Evolutionary conservation across 2,797 vertebrate species (phyloP).

Genomic region (Rhinogobio ventralis): DNA sequence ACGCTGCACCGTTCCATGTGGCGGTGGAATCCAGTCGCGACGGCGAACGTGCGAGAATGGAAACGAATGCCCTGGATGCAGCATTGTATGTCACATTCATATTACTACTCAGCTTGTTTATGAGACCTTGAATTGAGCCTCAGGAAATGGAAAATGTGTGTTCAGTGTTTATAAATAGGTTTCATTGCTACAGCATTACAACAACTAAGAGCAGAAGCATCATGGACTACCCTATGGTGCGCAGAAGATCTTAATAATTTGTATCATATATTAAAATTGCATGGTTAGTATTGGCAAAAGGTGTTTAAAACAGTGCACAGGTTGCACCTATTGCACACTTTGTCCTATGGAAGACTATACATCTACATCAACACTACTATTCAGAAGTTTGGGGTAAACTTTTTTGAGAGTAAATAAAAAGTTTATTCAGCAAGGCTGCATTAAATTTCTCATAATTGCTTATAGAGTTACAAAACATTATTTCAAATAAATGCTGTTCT

Average conservation of each 20-base stretch:
- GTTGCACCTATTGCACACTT: neutral
- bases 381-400: neutral
- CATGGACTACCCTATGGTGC: neutral
- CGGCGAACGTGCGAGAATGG: conserved; percentile 93
- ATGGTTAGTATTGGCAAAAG: neutral
- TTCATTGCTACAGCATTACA: conserved; percentile 24
- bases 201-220: neutral
- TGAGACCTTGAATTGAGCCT: neutral
- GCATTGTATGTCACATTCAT: conserved; percentile 78
- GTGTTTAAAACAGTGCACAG: neutral
- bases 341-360: neutral
- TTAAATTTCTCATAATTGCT: neutral
- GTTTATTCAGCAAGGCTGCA: neutral
- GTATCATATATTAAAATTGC: neutral
- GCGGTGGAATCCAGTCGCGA: conserved; percentile 93
- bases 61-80: conserved; percentile 93
- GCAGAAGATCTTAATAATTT: neutral
- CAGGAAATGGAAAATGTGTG: conserved; percentile 13
- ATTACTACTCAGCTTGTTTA: neutral
- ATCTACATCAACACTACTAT: neutral
- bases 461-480: neutral
- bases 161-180: neutral
- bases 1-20: conserved; percentile 92
- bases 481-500: neutral
- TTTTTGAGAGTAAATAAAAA: neutral